A percentile compares a stretch with the other conserved stretches of the same genome.
Evolutionary conservation across 2,797 vertebrate genomes (phyloP).

Genomic region (Coluber constrictor): DNA sequence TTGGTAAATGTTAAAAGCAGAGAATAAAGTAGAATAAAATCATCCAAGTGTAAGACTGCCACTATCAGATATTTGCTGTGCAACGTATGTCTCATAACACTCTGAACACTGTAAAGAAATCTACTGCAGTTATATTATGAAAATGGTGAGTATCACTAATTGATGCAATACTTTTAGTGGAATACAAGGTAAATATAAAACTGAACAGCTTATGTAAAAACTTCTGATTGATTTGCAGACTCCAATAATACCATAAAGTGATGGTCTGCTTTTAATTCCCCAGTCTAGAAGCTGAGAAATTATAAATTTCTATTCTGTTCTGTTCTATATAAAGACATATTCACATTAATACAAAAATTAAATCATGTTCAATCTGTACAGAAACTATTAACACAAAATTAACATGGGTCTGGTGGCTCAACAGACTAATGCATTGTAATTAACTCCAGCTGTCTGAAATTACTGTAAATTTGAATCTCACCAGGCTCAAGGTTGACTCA

Average conservation of each 20-base stretch:
- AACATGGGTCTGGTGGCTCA: no score
- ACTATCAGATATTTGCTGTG: background rate
- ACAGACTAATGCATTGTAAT: no score
- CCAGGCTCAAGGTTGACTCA: no score
- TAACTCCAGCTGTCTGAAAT: no score
- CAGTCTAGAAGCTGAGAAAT: background rate
- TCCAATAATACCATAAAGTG: background rate
- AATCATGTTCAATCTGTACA: constrained; percentile 4
- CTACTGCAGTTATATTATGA: background rate
- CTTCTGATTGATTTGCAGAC: background rate
- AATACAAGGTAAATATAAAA: background rate
- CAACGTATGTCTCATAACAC: background rate
- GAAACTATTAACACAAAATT: background rate
- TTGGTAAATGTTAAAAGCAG: background rate
- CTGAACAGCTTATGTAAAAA: background rate
- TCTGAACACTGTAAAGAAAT: background rate
- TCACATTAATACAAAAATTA: background rate
- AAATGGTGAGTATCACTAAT: background rate
- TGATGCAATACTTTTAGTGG: background rate
- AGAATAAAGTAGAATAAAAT: background rate
- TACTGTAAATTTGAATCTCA: no score
- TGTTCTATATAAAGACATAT: background rate
- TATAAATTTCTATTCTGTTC: background rate
- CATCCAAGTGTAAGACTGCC: background rate
- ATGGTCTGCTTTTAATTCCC: background rate